phyloP scores from a whole-genome alignment of 2,888 invertebrate species.

The Autographa pulchrina region DNA sequence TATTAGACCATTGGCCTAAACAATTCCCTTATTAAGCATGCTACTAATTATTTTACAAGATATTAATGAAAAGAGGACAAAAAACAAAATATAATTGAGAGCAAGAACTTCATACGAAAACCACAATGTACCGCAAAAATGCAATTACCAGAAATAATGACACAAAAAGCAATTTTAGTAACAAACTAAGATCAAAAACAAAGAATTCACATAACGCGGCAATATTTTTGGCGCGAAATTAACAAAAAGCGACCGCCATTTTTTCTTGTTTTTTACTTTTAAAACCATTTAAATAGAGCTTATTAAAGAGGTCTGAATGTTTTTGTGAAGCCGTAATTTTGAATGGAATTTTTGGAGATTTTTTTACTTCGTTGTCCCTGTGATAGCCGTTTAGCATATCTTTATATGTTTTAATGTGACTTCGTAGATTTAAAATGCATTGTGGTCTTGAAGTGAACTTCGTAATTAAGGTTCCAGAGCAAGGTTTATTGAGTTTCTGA shows the following conservation, averaged over 20 bases:
- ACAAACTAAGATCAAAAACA: constrained; percentile 32
- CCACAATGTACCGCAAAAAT: constrained; percentile 9
- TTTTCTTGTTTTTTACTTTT: constrained; percentile 48
- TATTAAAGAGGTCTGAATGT: constrained; percentile 72
- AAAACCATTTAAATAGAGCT: constrained; percentile 65
- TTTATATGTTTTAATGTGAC: constrained; percentile 45
- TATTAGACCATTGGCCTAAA: no score
- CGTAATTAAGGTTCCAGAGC: constrained; percentile 22
- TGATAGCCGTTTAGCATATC: constrained; percentile 51
- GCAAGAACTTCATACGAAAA: constrained; percentile 8
- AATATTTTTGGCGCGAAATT: constrained; percentile 58
- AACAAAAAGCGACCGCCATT: constrained; percentile 52
- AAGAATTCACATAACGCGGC: constrained; percentile 38
- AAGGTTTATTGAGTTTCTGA: constrained; percentile 7
- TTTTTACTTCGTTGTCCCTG: constrained; percentile 35
- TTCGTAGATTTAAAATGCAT: constrained; percentile 43
- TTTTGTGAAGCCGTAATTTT: constrained; percentile 68
- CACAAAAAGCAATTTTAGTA: constrained; percentile 13
- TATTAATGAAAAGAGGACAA: no score
- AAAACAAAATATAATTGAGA: not conserved
- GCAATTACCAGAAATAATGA: constrained; percentile 31
- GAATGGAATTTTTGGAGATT: constrained; percentile 57
- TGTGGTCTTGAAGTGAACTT: constrained; percentile 18
- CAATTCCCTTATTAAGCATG: no score
- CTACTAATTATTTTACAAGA: no score